Conservation (phyloP, 2,797 vertebrate species). For the Petrocephalus schoutedeni region DNA sequence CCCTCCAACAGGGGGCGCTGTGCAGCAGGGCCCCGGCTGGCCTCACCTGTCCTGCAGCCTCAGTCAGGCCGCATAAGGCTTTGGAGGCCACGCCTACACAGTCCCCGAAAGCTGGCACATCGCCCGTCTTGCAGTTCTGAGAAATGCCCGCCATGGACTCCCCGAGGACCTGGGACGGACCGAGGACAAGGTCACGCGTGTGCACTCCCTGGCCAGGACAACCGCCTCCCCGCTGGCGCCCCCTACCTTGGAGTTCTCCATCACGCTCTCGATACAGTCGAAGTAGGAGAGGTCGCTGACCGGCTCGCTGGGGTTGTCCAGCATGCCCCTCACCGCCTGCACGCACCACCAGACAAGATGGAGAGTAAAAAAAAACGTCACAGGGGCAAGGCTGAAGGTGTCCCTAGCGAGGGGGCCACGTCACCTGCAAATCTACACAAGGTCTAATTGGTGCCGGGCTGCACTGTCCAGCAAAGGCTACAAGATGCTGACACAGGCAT, state of each 20-base stretch:
- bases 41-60: constrained; percentile 92
- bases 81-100: constrained; percentile 94
- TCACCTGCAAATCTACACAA: neutral
- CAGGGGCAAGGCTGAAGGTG: neutral
- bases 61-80: constrained; percentile 91
- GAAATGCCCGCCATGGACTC: constrained; percentile 98
- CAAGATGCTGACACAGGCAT: neutral
- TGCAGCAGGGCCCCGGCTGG: neutral
- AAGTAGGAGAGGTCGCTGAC: constrained; percentile 96
- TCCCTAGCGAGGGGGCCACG: neutral
- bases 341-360: constrained; percentile 19
- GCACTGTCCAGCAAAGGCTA: neutral
- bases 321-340: constrained; percentile 89
- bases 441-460: neutral
- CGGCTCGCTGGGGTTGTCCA: constrained; percentile 91
- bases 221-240: neutral
- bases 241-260: constrained; percentile 97
- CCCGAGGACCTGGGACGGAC: constrained; percentile 76
- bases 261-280: constrained; percentile 96
- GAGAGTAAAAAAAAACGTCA: neutral
- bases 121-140: constrained; percentile 91
- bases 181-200: neutral
- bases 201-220: neutral
- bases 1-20: neutral
- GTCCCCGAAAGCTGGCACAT: constrained; percentile 86